A percentile compares a stretch with the other conserved stretches of the same genome.
Conservation (phyloP, 2,888 invertebrate genomes). For the Thymelicus lineola region DNA sequence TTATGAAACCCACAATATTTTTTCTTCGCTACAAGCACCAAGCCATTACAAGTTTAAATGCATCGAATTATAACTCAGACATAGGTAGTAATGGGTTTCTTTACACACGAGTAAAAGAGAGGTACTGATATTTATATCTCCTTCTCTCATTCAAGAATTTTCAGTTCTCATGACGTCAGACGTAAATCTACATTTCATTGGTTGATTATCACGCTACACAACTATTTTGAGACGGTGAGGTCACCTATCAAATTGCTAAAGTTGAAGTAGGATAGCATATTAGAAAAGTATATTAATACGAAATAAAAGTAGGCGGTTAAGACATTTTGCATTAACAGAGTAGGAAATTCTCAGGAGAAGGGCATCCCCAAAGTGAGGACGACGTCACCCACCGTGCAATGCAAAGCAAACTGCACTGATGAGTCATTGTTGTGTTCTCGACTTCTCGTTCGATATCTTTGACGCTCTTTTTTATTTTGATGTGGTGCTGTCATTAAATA, state of each 20-base stretch:
- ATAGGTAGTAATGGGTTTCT: background rate
- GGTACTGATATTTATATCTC: constrained; percentile 11
- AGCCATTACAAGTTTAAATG: no score
- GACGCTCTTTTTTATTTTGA: constrained; percentile 65
- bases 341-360: constrained; percentile 72
- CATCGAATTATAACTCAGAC: background rate
- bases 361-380: constrained; percentile 78
- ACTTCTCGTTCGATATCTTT: constrained; percentile 60
- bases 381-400: constrained; percentile 64
- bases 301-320: constrained; percentile 59
- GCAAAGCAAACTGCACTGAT: constrained; percentile 62
- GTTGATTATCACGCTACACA: constrained; percentile 71
- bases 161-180: constrained; percentile 60
- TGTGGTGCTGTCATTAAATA: constrained; percentile 64
- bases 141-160: constrained; percentile 38
- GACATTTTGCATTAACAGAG: constrained; percentile 58
- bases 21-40: no score
- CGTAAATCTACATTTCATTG: constrained; percentile 58
- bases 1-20: background rate
- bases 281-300: constrained; percentile 59
- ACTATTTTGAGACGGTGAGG: constrained; percentile 70
- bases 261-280: constrained; percentile 52
- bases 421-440: constrained; percentile 77
- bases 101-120: background rate
- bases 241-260: constrained; percentile 69